Base-by-base conservation (phyloP, 2,888 invertebrate genomes). In the Caenorhabditis uteleia region DNA sequence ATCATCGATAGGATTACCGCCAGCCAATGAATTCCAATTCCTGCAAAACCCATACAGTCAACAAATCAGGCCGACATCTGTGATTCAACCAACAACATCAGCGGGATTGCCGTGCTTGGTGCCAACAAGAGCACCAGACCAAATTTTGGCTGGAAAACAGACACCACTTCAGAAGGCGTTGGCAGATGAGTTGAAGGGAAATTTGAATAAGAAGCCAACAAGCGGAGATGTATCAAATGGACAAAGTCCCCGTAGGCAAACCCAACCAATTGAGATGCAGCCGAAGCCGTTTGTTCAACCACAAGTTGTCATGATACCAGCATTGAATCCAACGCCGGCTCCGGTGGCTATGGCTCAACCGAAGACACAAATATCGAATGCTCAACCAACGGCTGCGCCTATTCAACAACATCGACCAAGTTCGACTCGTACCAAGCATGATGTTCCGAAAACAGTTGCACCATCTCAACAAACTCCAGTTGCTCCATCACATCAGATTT, bases 41-140 rank as follows among this genome's bases (percentile, higher is more conserved):
- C n/a, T n/a, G n/a, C n/a, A n/a, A n/a, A n/a, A n/a, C n/a, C n/a
- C n/a, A n/a, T n/a, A n/a, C n/a, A n/a, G n/a, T n/a, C n/a, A n/a
- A n/a, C n/a, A n/a, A n/a, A n/a, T n/a, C n/a, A n/a, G n/a, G n/a
- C n/a, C n/a, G n/a, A n/a, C 18, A 18, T 33, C 50, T 2, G 18
- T 31, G 10, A 33, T 46, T 14, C 49, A 57, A 10, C 40, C 39
- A 16, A 38, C 57, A 2, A 36, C 50, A n/a, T 7, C 23, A 0
- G 48, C n/a, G n/a, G n/a, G 7, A 43, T 14, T 57, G 12, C 64
- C 64, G 8, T 64, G 64, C 14, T 20, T 64, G 7, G 45, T 57
- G 14, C 64, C 64, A 18, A 64, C 64, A 4, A 57, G 53, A 20
- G 46, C 54, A 20, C 29, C 44, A 38, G n/a, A 26, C 26, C 27